Percentiles rank a stretch among this genome's conserved stretches.
These are phyloP conservation scores for Syngnathus acus DNA, from an alignment of 2,797 vertebrate species.

Conservation along the genomic window DNA sequence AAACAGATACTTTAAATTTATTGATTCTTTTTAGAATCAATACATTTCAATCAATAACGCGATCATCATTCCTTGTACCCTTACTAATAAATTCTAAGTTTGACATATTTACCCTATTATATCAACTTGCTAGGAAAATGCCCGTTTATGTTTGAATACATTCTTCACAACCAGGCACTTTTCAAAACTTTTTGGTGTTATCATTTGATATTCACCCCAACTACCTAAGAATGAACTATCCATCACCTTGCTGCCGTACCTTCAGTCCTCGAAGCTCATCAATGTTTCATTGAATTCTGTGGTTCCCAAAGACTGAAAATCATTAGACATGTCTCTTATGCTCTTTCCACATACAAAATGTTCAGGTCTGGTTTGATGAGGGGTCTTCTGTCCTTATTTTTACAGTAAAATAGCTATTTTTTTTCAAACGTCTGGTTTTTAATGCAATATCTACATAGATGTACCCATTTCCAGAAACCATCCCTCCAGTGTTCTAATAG, in stretches of 20 bases:
- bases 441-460: no score
- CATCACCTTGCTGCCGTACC: background rate
- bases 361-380: no score
- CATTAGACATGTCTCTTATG: no score
- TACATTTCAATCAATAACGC: background rate
- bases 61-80: background rate
- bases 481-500: no score
- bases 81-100: background rate
- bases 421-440: no score
- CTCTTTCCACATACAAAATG: no score
- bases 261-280: background rate
- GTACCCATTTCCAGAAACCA: no score
- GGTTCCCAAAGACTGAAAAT: no score
- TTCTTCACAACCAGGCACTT: background rate
- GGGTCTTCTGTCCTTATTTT: no score
- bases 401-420: no score
- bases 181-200: background rate
- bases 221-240: background rate
- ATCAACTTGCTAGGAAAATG: background rate
- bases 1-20: background rate
- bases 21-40: no score
- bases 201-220: background rate
- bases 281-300: background rate
- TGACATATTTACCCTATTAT: background rate
- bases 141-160: background rate